phyloP scores from a whole-genome alignment of 2,888 invertebrate genomes.

The Cacoxenus indagator region DNA sequence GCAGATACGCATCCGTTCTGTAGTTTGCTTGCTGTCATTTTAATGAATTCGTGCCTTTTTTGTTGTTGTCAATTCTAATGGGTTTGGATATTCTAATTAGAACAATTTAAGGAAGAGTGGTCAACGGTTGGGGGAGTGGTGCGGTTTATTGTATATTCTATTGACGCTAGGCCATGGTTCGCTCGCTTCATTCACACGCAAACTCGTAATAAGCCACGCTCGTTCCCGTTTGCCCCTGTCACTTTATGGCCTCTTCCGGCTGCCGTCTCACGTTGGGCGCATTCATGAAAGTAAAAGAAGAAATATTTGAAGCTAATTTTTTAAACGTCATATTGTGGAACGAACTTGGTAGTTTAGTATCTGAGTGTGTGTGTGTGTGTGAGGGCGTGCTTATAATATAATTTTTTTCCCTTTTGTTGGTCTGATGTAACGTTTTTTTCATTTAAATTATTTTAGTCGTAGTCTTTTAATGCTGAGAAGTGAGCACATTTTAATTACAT shows the following conservation, averaged over 20 bases:
- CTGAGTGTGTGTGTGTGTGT: not conserved
- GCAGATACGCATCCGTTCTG: not conserved
- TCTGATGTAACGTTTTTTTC: not conserved
- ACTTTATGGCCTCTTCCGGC: not conserved
- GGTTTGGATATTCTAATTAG: not conserved
- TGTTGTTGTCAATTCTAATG: constrained; percentile 8
- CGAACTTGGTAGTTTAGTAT: not conserved
- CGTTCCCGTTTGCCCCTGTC: not conserved
- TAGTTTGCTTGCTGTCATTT: constrained; percentile 16
- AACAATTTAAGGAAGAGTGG: not conserved
- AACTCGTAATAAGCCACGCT: not conserved
- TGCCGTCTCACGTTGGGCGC: not conserved
- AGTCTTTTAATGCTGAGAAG: not conserved
- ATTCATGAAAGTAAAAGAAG: constrained; percentile 1
- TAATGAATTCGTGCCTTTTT: constrained; percentile 34
- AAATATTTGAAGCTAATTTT: not conserved
- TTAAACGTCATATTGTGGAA: not conserved
- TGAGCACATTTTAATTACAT: not conserved
- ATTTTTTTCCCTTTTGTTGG: not conserved
- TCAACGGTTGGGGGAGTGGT: not conserved
- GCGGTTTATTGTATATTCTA: not conserved
- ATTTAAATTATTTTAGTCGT: not conserved
- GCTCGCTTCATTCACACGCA: constrained; percentile 11
- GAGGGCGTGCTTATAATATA: too few species aligned
- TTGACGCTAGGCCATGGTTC: constrained; percentile 2